Conservation (phyloP, 2,888 invertebrate species). For the Euzetes globulus region DNA sequence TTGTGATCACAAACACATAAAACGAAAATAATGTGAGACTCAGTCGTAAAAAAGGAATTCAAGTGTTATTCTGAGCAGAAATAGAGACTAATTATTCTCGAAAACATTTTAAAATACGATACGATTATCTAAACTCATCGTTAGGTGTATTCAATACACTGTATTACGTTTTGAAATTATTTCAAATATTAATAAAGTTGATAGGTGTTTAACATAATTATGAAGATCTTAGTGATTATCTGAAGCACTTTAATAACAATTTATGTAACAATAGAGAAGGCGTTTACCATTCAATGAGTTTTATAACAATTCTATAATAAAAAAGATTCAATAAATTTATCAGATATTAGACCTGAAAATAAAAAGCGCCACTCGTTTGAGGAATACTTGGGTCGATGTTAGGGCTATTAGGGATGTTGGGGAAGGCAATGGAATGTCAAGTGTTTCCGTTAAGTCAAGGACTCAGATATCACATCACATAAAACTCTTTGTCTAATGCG, state of each 20-base stretch:
- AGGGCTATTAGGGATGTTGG: too few relatives aligned
- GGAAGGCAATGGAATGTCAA: too few relatives aligned
- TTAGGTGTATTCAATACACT: neutral
- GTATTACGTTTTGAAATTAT: neutral
- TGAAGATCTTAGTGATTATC: conserved; percentile 3
- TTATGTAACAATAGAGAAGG: conserved; percentile 8
- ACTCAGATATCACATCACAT: too few relatives aligned
- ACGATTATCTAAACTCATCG: neutral
- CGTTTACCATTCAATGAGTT: neutral
- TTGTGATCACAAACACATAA: too few relatives aligned
- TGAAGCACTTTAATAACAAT: neutral
- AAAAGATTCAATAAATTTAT: too few relatives aligned
- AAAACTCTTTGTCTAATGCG: too few relatives aligned
- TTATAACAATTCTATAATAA: neutral
- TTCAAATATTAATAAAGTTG: neutral
- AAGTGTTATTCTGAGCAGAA: neutral
- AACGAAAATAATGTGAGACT: neutral
- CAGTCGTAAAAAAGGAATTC: neutral
- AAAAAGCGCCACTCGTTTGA: too few relatives aligned
- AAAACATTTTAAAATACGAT: neutral
- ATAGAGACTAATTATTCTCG: neutral
- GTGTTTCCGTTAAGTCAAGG: too few relatives aligned
- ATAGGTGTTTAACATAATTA: neutral
- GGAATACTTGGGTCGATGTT: too few relatives aligned
- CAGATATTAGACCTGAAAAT: too few relatives aligned